Evolutionary conservation across 2,888 invertebrate species (phyloP).

Genomic region (Xestoiulus laeticollis): DNA sequence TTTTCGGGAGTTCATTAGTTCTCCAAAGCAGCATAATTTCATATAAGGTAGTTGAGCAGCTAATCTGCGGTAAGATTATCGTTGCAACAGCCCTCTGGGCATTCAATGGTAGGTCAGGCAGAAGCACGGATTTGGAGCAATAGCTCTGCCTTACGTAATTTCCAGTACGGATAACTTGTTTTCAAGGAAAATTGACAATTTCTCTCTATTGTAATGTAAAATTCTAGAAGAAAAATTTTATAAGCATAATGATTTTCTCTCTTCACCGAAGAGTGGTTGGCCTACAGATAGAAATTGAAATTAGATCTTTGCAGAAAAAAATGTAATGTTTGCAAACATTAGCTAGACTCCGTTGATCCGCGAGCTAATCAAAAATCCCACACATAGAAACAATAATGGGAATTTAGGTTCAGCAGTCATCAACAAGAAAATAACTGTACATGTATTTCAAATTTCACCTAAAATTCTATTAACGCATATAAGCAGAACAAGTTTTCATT

Average conservation of each 20-base stretch:
- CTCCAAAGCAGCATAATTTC: constrained; percentile 48
- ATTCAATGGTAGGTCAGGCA: constrained; percentile 38
- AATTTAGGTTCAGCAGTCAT: not conserved
- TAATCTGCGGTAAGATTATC: constrained; percentile 45
- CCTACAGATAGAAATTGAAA: not conserved
- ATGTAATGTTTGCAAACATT: not conserved
- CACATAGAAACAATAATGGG: not conserved
- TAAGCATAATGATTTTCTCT: not conserved
- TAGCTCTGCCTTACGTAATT: not conserved
- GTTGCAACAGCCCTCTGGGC: constrained; percentile 20
- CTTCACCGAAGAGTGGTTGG: not conserved
- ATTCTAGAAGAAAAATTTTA: not conserved
- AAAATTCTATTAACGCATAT: not conserved
- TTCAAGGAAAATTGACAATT: constrained; percentile 44
- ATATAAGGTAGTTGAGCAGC: constrained; percentile 48
- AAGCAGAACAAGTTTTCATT: not conserved
- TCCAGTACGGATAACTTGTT: constrained; percentile 10
- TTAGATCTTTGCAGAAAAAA: not conserved
- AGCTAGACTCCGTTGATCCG: not conserved
- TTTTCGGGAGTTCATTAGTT: constrained; percentile 50
- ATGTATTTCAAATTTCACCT: not conserved
- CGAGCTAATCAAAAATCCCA: not conserved
- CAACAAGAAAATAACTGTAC: not conserved
- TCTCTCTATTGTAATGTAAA: constrained; percentile 40
- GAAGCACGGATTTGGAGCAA: not conserved